These are phyloP conservation scores for Amniataba percoides DNA, from an alignment of 2,797 vertebrate species.

Conservation along the genomic window DNA sequence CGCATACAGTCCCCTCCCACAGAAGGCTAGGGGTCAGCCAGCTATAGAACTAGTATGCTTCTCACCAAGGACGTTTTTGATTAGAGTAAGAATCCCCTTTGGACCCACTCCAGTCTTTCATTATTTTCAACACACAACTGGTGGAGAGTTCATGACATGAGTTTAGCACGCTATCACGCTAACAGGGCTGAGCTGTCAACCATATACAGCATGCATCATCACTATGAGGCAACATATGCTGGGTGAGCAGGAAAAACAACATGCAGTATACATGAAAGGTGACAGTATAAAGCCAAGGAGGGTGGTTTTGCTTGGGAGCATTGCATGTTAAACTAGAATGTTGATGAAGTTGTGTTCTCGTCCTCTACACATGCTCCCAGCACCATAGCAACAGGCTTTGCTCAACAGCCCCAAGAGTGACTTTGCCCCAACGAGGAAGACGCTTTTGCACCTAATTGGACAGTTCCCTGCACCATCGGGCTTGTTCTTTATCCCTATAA, in stretches of 20 bases:
- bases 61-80: slow-evolving; percentile 58
- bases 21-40: slow-evolving; percentile 49
- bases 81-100: slow-evolving; percentile 49
- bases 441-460: slow-evolving; percentile 68
- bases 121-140: slow-evolving; percentile 29
- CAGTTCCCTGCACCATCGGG: slow-evolving; percentile 44
- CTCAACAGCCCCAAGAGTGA: slow-evolving; percentile 68
- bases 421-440: slow-evolving; percentile 55
- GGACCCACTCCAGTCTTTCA: slow-evolving; percentile 36
- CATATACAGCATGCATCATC: slow-evolving; percentile 12
- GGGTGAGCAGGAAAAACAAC: slow-evolving; percentile 21
- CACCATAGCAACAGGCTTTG: slow-evolving; percentile 77
- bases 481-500: slow-evolving; percentile 54
- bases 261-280: slow-evolving; percentile 5
- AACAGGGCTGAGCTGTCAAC: slow-evolving; percentile 16
- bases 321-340: slow-evolving; percentile 35
- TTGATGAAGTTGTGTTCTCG: slow-evolving; percentile 51
- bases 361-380: slow-evolving; percentile 42
- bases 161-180: slow-evolving; percentile 21
- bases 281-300: slow-evolving; percentile 3
- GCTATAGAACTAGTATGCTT: slow-evolving; percentile 28
- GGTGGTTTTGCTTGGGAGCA: slow-evolving; percentile 2
- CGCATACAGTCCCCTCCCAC: slow-evolving; percentile 45
- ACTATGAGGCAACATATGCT: slow-evolving; percentile 1
- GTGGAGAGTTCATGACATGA: slow-evolving; percentile 23